phyloP scores from a whole-genome alignment of 2,113 vertebrate species.

The Synodontis membranacea region DNA sequence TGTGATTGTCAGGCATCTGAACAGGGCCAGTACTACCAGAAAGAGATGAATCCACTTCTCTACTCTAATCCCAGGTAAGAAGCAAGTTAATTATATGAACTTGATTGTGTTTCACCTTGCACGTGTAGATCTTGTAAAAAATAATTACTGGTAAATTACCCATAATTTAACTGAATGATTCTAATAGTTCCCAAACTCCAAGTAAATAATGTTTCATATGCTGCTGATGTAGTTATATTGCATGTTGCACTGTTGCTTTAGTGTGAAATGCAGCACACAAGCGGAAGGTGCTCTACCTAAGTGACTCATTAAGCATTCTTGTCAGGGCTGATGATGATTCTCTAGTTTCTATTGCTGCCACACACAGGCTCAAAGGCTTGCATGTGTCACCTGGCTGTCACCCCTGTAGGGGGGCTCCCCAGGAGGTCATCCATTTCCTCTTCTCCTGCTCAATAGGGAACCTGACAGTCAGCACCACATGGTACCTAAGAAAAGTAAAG shows the following conservation, averaged over 20 bases:
- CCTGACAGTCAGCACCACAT: slow-evolving; percentile 50
- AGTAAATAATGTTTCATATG: neutral
- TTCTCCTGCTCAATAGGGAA: slow-evolving; percentile 41
- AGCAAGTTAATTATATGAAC: neutral
- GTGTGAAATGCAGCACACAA: slow-evolving; percentile 26
- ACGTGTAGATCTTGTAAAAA: neutral
- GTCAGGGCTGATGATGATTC: slow-evolving; percentile 49
- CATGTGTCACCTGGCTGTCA: slow-evolving; percentile 57
- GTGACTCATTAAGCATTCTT: slow-evolving; percentile 52
- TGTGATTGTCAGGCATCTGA: slow-evolving; percentile 77
- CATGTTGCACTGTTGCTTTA: slow-evolving; percentile 3
- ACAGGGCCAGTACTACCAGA: slow-evolving; percentile 87
- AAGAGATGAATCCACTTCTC: slow-evolving; percentile 86
- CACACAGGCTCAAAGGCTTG: slow-evolving; percentile 46
- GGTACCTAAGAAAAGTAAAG: slow-evolving; percentile 35
- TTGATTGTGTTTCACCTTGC: neutral
- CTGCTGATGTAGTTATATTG: neutral
- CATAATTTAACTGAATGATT: neutral
- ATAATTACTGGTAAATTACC: neutral
- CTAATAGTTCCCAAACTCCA: neutral
- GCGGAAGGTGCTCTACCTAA: slow-evolving; percentile 25
- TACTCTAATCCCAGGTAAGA: slow-evolving; percentile 75
- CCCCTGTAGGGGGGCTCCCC: slow-evolving; percentile 37
- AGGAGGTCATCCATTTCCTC: slow-evolving; percentile 53
- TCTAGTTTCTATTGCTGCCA: slow-evolving; percentile 39